Evolutionary conservation across 30 jellyfish, hydroid and myxozoan genomes (phyloP).

Genomic region (Nemopilema nomurai): DNA sequence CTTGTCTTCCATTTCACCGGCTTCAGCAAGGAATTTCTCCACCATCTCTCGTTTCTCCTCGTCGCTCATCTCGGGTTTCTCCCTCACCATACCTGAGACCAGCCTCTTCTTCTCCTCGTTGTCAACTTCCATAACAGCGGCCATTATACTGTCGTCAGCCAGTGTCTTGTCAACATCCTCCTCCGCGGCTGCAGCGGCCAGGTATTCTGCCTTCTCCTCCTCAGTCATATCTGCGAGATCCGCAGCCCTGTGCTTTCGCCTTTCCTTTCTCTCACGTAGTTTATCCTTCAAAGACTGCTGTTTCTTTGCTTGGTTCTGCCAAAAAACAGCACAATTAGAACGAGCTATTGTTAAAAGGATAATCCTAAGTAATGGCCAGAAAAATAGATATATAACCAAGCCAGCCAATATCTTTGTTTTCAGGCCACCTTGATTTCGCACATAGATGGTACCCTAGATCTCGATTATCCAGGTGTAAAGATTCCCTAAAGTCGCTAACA

Average conservation of each 20-base stretch:
- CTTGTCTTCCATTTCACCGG: conserved; percentile 59
- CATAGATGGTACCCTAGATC: too few species aligned
- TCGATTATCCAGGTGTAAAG: too few species aligned
- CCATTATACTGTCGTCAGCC: conserved; percentile 58
- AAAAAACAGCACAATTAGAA: background rate
- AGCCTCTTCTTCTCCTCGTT: conserved; percentile 31
- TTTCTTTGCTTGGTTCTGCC: conserved; percentile 41
- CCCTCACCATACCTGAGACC: conserved; percentile 24
- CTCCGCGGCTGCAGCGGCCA: conserved; percentile 72
- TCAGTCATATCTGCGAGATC: conserved; percentile 58
- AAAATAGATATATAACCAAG: too few species aligned
- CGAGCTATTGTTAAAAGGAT: too few species aligned
- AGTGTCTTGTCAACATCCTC: conserved; percentile 64
- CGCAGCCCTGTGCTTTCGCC: conserved; percentile 69
- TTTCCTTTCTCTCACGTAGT: conserved; percentile 60
- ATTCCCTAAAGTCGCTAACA: too few species aligned
- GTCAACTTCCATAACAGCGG: conserved; percentile 52
- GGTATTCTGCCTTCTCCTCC: conserved; percentile 59
- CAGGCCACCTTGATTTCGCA: too few species aligned
- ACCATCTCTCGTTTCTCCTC: conserved; percentile 67
- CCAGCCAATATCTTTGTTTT: too few species aligned
- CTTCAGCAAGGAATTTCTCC: conserved; percentile 63
- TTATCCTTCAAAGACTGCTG: conserved; percentile 64
- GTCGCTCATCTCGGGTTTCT: conserved; percentile 61
- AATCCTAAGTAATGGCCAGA: too few species aligned